Conservation (phyloP, 2,113 vertebrate genomes). For the Astur gentilis region DNA sequence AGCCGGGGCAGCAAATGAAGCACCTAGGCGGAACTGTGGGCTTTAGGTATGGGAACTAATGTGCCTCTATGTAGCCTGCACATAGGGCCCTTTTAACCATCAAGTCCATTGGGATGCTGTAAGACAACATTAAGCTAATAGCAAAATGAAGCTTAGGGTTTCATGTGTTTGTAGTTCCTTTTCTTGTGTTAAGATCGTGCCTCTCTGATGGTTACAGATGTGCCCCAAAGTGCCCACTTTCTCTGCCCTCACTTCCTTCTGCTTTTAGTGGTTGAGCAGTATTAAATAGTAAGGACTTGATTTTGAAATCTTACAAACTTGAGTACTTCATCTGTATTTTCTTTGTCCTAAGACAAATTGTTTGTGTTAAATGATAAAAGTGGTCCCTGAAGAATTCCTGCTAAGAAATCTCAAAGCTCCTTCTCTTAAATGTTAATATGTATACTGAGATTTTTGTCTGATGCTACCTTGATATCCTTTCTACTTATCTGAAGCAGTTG, state of each 20-base stretch:
- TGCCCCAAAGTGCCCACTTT: neutral
- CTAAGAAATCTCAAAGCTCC: neutral
- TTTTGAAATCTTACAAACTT: neutral
- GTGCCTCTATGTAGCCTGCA: neutral
- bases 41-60: neutral
- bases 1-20: neutral
- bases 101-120: neutral
- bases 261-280: neutral
- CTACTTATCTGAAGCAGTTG: neutral
- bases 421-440: neutral
- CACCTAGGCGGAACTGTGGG: neutral
- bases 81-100: neutral
- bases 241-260: neutral
- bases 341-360: neutral
- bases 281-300: neutral
- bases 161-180: neutral
- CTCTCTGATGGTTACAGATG: neutral
- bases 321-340: neutral
- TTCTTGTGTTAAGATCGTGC: neutral
- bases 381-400: neutral
- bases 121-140: neutral
- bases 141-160: neutral
- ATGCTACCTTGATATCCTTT: neutral
- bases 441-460: neutral
- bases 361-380: neutral